Evolutionary conservation across 1,140 invertebrate species (phyloP), one percentile per base, ranked within the genome.

Genomic region (Littorina saxatilis): DNA sequence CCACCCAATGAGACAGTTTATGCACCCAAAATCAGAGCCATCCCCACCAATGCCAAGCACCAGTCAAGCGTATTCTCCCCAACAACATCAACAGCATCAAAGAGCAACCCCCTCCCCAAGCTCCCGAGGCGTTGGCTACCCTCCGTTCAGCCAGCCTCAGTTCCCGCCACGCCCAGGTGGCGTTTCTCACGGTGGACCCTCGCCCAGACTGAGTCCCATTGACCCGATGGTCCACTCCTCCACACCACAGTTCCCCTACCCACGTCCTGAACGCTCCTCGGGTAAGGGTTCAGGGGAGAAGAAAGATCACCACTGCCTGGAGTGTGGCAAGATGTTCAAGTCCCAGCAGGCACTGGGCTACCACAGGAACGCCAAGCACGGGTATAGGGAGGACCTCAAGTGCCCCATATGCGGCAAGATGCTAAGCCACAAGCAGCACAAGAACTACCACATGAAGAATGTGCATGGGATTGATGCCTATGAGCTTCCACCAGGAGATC

Each of bases 341-440:
- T 50, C 70, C 11, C 70, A 52, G 39, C 70, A 73, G 40, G 70
- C 39, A 23, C 43, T 73, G 17, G 37, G 43, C 40, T 73, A 73
- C 70, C 70, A 73, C 70, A 5, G 70, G 27, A 73, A 52, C 15
- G 70, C 70, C 17, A 73, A 73, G n/a, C 70, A 73, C 27, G 40
- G 39, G 39, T 32, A 23, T 20, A 47, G 43, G 40, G 43, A 50
- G 70, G 40, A 73, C n/a, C 35, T 73, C 40, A 52, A 50, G 15
- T 73, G 70, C 27, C 70, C 70, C 1, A 23, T 73, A 1, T 73
- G 70, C 29, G 70, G 70, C 39, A 73, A 73, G 37, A 73, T 52
- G 40, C 43, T 73, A 3, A 35, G 40, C 40, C 70, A 73, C 43
- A 73, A 73, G n/a, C 70, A 73, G 40, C 70, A 73, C 27, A 73